These are phyloP conservation scores for Orussus abietinus DNA, from an alignment of 1,140 invertebrate species.

Conservation along the genomic window DNA sequence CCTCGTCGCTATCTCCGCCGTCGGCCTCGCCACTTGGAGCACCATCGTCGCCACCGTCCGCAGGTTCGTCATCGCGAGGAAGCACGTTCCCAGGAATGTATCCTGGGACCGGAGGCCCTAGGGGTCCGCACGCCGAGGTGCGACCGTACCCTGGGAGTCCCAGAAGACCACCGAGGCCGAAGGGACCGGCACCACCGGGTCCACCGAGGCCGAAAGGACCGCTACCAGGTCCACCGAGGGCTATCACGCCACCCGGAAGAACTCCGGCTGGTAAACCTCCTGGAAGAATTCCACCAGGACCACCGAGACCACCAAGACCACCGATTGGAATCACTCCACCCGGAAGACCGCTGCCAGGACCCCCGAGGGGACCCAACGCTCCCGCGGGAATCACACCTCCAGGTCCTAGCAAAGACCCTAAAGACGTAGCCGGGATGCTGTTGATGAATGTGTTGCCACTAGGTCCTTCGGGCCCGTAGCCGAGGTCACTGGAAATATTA, in stretches of 20 bases:
- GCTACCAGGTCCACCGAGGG: too few species aligned
- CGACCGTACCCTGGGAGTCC: not conserved
- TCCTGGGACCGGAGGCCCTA: conserved; percentile 22
- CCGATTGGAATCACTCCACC: too few species aligned
- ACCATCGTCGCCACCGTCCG: not conserved
- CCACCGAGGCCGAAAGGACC: too few species aligned
- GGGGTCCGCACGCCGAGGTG: conserved; percentile 17
- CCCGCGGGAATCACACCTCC: not conserved
- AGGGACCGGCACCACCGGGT: too few species aligned
- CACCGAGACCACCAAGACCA: too few species aligned
- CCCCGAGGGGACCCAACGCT: too few species aligned
- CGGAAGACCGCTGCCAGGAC: too few species aligned
- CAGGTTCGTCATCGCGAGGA: too few species aligned
- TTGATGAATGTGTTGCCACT: not conserved
- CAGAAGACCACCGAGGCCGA: not conserved
- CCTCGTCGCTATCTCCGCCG: conserved; percentile 1
- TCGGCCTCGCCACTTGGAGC: not conserved
- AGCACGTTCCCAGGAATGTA: conserved; percentile 23
- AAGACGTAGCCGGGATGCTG: not conserved
- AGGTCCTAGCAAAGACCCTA: not conserved
- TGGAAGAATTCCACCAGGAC: too few species aligned
- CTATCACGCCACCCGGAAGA: too few species aligned
- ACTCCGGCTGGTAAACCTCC: too few species aligned
- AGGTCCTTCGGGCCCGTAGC: conserved; percentile 20
- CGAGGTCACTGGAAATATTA: conserved; percentile 23